phyloP scores from a whole-genome alignment of 2,113 vertebrate genomes.

The Festucalex cinctus region DNA sequence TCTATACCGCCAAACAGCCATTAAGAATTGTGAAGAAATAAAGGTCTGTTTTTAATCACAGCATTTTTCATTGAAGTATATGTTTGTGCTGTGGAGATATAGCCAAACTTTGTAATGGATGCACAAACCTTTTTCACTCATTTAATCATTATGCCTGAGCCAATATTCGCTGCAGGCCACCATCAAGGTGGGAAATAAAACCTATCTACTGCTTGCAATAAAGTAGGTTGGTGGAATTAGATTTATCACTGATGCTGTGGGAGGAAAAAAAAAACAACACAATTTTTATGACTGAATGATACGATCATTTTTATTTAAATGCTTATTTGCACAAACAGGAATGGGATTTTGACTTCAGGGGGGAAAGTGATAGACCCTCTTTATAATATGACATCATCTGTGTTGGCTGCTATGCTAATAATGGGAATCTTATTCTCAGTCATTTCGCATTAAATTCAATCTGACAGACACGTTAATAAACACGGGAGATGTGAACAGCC shows the following conservation, averaged over 20 bases:
- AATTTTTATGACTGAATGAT: conserved; percentile 3
- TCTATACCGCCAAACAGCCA: conserved; percentile 34
- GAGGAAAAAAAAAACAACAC: neutral
- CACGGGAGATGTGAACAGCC: conserved; percentile 9
- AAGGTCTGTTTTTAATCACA: conserved; percentile 21
- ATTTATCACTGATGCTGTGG: neutral
- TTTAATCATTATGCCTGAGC: conserved; percentile 24
- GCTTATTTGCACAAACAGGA: conserved; percentile 1
- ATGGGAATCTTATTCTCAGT: conserved; percentile 17
- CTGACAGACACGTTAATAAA: conserved; percentile 36
- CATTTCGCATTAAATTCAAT: conserved; percentile 12
- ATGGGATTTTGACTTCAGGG: neutral
- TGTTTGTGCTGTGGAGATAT: conserved; percentile 29
- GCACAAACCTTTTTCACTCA: conserved; percentile 22
- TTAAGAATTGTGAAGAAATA: conserved; percentile 15
- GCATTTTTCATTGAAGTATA: conserved; percentile 15
- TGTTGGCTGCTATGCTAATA: neutral
- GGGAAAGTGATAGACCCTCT: neutral
- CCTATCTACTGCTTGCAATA: conserved; percentile 6
- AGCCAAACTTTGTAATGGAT: conserved; percentile 34
- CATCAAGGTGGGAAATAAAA: conserved; percentile 10
- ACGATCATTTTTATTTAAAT: neutral
- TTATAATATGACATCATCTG: conserved; percentile 2
- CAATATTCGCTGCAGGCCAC: conserved; percentile 15
- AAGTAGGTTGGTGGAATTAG: neutral